phyloP scores from a whole-genome alignment of 1,140 invertebrate species.

The Zophobas atratus region DNA sequence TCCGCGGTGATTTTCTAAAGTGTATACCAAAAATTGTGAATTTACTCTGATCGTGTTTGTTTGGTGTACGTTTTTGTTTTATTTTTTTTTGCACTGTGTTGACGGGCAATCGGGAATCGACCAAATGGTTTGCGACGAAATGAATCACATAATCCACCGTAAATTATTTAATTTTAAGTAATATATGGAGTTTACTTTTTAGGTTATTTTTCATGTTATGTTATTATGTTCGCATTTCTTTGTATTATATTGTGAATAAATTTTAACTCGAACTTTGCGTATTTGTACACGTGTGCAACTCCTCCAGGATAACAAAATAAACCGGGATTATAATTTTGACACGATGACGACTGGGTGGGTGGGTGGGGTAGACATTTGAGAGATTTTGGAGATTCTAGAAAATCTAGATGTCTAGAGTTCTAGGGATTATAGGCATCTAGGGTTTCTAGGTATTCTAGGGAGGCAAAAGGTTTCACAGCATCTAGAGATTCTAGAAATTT shows the following conservation, averaged over 20 bases:
- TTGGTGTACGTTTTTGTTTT: constrained; percentile 13
- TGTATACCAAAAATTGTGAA: background rate
- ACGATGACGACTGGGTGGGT: too few species aligned
- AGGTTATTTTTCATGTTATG: constrained; percentile 15
- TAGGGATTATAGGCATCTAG: too few species aligned
- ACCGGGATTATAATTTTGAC: too few species aligned
- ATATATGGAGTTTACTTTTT: constrained; percentile 19
- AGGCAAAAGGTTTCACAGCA: too few species aligned
- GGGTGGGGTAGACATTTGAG: too few species aligned
- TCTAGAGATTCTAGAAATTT: too few species aligned
- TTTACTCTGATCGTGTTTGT: background rate
- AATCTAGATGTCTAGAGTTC: too few species aligned
- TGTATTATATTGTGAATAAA: constrained; percentile 41
- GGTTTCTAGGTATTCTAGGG: too few species aligned
- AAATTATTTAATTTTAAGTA: constrained; percentile 31
- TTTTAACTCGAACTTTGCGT: background rate
- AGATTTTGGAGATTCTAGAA: too few species aligned
- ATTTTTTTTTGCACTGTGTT: constrained; percentile 26
- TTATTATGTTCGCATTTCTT: constrained; percentile 21
- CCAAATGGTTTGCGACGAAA: constrained; percentile 18
- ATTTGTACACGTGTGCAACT: too few species aligned
- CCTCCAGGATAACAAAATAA: too few species aligned
- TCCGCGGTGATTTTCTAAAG: background rate
- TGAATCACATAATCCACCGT: constrained; percentile 17
- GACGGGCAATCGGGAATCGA: constrained; percentile 14